These are phyloP conservation scores for Limnothrissa miodon DNA, from an alignment of 2,113 vertebrate genomes.

Conservation along the genomic window DNA sequence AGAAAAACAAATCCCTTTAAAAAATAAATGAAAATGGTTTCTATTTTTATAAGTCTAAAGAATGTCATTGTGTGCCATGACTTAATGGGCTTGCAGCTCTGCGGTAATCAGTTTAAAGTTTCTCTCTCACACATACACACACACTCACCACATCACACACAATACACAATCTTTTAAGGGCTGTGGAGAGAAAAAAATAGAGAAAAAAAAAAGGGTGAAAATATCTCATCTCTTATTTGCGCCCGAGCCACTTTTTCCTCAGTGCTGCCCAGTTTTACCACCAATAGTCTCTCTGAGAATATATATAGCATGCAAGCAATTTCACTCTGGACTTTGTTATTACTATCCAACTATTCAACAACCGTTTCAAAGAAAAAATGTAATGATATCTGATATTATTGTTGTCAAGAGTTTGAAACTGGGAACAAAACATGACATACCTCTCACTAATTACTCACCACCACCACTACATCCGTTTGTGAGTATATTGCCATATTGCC, in stretches of 20 bases:
- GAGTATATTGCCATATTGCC: background rate
- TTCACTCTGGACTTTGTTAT: too few species aligned
- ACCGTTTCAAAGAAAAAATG: background rate
- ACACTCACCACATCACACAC: conserved; percentile 72
- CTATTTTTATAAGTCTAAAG: conserved; percentile 76
- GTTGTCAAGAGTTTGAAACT: background rate
- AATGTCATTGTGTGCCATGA: conserved; percentile 71
- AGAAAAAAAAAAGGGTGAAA: conserved; percentile 52
- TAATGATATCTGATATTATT: background rate
- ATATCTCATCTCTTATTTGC: conserved; percentile 49
- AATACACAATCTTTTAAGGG: conserved; percentile 64
- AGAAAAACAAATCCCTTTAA: conserved; percentile 64
- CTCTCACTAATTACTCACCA: background rate
- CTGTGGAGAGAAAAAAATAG: conserved; percentile 47
- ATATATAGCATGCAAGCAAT: background rate
- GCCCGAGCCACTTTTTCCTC: conserved; percentile 29
- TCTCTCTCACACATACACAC: conserved; percentile 4
- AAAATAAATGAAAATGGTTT: conserved; percentile 63
- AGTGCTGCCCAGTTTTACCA: conserved; percentile 19
- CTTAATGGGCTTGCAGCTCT: conserved; percentile 68
- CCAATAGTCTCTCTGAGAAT: background rate
- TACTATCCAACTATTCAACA: too few species aligned
- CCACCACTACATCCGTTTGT: background rate
- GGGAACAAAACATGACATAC: background rate
- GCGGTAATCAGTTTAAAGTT: conserved; percentile 73